Percentiles rank a stretch among this genome's conserved stretches.
Evolutionary conservation across 2,797 vertebrate species (phyloP).

Genomic region (Gobionotothen gibberifrons): DNA sequence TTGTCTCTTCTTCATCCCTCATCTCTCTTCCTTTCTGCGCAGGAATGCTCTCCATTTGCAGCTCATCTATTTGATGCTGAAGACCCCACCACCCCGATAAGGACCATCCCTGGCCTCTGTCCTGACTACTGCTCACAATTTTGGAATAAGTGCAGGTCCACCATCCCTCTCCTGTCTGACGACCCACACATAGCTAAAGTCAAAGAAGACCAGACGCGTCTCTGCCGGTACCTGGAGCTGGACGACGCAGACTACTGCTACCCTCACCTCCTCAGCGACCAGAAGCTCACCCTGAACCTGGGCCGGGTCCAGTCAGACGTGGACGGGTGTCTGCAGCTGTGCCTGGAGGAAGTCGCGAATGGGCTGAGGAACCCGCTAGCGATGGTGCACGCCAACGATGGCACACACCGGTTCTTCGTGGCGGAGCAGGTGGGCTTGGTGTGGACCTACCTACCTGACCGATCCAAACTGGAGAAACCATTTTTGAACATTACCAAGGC

Average conservation of each 20-base stretch:
- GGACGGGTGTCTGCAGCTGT: conserved; percentile 93
- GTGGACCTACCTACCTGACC: conserved; percentile 91
- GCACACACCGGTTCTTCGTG: conserved; percentile 94
- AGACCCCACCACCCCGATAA: conserved; percentile 88
- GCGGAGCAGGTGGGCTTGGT: conserved; percentile 96
- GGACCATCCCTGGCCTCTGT: conserved; percentile 93
- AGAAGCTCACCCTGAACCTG: conserved; percentile 86
- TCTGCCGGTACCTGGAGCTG: conserved; percentile 88
- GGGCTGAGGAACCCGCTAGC: conserved; percentile 92
- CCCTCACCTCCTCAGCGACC: conserved; percentile 87
- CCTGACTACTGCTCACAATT: conserved; percentile 89
- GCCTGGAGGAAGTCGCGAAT: conserved; percentile 91
- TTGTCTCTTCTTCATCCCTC: not conserved
- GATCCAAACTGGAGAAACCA: conserved; percentile 87
- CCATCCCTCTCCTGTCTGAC: conserved; percentile 82
- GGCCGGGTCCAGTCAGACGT: conserved; percentile 85
- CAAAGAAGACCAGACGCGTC: conserved; percentile 76
- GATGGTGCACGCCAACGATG: conserved; percentile 93
- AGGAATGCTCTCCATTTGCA: conserved; percentile 96
- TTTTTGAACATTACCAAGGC: conserved; percentile 92
- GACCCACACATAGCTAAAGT: conserved; percentile 79
- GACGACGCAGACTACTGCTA: conserved; percentile 94
- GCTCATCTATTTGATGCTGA: conserved; percentile 96
- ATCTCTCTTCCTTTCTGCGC: not conserved
- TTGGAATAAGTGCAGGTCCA: conserved; percentile 87